Percentiles rank a stretch among this genome's conserved stretches.
Conservation (phyloP, 2,113 vertebrate genomes). For the Passer montanus region DNA sequence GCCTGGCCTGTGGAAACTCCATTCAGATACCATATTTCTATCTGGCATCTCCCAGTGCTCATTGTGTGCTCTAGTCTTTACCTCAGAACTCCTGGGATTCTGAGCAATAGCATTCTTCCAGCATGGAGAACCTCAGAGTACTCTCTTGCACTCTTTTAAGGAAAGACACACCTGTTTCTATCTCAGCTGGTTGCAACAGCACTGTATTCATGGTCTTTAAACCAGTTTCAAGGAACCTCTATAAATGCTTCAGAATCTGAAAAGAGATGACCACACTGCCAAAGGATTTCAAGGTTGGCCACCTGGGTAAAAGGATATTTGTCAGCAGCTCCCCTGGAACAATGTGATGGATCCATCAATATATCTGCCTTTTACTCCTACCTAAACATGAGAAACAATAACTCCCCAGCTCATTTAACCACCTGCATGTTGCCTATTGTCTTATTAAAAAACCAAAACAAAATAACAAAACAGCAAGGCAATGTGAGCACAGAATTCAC, state of each 20-base stretch:
- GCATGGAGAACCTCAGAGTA: not conserved
- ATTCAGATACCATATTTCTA: not conserved
- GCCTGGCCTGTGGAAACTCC: not conserved
- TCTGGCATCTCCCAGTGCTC: not conserved
- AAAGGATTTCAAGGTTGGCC: not conserved
- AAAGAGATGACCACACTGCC: not conserved
- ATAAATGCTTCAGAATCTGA: not conserved
- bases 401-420: not conserved
- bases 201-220: not conserved
- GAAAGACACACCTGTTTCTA: not conserved
- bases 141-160: not conserved
- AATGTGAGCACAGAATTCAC: not conserved
- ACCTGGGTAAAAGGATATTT: not conserved
- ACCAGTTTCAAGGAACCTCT: not conserved
- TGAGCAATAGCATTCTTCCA: not conserved
- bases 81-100: not conserved
- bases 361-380: not conserved
- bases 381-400: not conserved
- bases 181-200: not conserved
- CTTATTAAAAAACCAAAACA: not conserved
- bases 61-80: not conserved
- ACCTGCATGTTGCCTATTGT: not conserved
- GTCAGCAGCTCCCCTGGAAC: not conserved
- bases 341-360: not conserved
- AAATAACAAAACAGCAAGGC: not conserved